Conservation (phyloP, 2,797 vertebrate species). For the Anas flavirostris region DNA sequence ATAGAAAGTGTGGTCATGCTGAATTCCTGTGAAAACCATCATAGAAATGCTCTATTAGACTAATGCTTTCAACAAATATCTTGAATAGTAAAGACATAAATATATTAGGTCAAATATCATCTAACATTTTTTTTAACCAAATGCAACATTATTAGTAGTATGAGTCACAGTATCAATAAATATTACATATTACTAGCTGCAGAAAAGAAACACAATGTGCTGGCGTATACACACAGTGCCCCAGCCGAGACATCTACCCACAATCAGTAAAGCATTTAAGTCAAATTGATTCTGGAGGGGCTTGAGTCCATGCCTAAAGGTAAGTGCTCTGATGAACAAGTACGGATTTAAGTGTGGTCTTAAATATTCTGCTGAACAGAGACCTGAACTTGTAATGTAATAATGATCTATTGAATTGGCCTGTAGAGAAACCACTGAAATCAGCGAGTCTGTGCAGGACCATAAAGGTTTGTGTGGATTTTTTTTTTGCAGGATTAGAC, state of each 20-base stretch:
- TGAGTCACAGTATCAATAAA: neutral
- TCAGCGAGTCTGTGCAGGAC: neutral
- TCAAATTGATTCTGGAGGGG: constrained; percentile 10
- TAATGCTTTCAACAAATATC: neutral
- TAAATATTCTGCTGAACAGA: constrained; percentile 57
- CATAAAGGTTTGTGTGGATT: neutral
- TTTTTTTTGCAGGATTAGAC: neutral
- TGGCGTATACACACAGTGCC: neutral
- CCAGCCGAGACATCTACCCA: neutral
- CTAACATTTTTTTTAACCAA: neutral
- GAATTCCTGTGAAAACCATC: neutral
- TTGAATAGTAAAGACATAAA: neutral
- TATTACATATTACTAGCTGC: neutral
- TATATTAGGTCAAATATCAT: neutral
- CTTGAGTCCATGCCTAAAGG: neutral
- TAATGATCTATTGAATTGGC: neutral
- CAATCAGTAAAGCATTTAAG: constrained; percentile 7
- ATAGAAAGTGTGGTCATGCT: neutral
- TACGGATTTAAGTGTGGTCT: constrained; percentile 16
- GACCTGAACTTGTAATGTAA: neutral
- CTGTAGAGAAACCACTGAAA: constrained; percentile 17
- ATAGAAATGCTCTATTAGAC: neutral
- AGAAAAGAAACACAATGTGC: neutral
- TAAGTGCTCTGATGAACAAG: neutral
- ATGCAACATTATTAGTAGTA: neutral